phyloP scores from a whole-genome alignment of 1,140 invertebrate species.

The Rhizoglyphus robini region DNA sequence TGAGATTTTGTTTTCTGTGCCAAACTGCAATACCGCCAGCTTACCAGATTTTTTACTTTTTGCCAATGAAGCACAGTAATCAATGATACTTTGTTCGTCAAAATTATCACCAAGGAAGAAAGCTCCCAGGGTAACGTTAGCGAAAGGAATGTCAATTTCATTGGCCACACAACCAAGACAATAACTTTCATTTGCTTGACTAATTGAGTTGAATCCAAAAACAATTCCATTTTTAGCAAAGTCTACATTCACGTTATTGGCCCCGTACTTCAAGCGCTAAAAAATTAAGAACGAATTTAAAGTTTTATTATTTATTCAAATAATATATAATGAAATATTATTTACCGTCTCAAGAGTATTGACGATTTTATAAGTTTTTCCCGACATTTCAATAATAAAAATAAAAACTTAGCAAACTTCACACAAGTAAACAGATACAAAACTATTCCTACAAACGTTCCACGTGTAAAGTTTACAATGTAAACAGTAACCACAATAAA shows the following conservation, averaged over 20 bases:
- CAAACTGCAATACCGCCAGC: neutral
- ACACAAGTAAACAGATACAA: neutral
- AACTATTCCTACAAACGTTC: neutral
- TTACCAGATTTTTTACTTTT: conserved; percentile 18
- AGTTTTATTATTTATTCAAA: neutral
- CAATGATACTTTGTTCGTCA: neutral
- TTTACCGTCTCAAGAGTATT: neutral
- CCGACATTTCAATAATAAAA: conserved; percentile 15
- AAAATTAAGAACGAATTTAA: no score
- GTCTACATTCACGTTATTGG: neutral
- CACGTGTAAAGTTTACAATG: conserved; percentile 3
- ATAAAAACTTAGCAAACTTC: no score
- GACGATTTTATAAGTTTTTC: conserved; percentile 16
- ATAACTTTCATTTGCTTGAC: neutral
- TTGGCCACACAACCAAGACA: conserved; percentile 5
- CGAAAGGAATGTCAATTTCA: neutral
- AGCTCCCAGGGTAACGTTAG: neutral
- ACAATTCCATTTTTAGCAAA: neutral
- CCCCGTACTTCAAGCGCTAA: neutral
- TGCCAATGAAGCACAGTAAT: neutral
- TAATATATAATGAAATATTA: neutral
- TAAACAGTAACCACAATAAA: no score
- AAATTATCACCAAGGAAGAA: neutral
- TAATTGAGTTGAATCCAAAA: neutral
- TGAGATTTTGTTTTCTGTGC: neutral